Percentiles rank a stretch among this genome's conserved stretches.
Evolutionary conservation across 1,140 invertebrate species (phyloP).

Genomic region (Calephelis virginiensis): DNA sequence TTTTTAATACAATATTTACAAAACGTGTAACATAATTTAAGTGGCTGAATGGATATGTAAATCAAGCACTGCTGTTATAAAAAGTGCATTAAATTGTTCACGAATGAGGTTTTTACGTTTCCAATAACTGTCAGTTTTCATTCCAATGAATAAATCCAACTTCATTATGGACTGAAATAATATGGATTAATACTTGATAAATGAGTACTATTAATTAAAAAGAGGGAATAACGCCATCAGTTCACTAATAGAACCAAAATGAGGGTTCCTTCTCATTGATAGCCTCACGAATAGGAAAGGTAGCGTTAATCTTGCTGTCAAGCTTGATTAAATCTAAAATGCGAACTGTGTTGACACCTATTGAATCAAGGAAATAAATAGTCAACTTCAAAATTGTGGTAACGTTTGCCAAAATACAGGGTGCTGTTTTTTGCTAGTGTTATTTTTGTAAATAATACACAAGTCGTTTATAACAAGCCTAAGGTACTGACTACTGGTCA

Average conservation of each 20-base stretch:
- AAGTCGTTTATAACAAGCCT: too few relatives aligned
- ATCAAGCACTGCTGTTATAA: neutral
- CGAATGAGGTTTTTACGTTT: neutral
- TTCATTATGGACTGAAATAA: neutral
- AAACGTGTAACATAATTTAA: too few relatives aligned
- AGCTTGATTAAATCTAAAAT: slow-evolving; percentile 68
- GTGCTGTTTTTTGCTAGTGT: slow-evolving; percentile 31
- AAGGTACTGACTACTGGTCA: too few relatives aligned
- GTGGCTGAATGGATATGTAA: neutral
- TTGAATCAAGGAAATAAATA: slow-evolving; percentile 63
- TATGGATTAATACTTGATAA: slow-evolving; percentile 15
- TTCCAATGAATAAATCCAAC: neutral
- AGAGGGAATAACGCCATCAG: slow-evolving; percentile 26
- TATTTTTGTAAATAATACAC: slow-evolving; percentile 24
- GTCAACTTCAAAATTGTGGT: slow-evolving; percentile 52
- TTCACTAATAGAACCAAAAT: slow-evolving; percentile 31
- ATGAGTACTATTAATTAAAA: slow-evolving; percentile 23
- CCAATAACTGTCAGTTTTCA: neutral
- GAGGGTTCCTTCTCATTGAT: slow-evolving; percentile 39
- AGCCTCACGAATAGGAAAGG: slow-evolving; percentile 46
- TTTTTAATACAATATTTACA: too few relatives aligned
- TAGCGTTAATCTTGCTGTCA: slow-evolving; percentile 61
- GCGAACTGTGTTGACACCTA: slow-evolving; percentile 48
- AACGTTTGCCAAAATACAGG: slow-evolving; percentile 31
- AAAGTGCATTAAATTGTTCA: neutral